Percentiles rank a stretch among this genome's conserved stretches.
phyloP scores from a whole-genome alignment of 1,140 invertebrate genomes.

The Cotesia typhae region DNA sequence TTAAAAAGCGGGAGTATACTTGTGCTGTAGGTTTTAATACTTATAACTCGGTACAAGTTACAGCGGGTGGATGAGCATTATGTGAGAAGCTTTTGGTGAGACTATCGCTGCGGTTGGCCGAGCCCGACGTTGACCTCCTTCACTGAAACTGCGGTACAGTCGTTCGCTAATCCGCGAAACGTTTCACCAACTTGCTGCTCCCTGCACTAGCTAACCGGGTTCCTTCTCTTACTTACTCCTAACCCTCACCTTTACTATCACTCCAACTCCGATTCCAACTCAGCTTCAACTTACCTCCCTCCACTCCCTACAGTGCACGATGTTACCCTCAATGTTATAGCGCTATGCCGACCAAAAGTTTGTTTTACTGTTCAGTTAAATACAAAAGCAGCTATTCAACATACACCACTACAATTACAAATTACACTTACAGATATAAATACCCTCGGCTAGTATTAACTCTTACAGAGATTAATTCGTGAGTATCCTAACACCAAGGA shows the following conservation, averaged over 20 bases:
- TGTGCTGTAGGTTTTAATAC: not conserved
- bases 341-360: slow-evolving; percentile 36
- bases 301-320: no score
- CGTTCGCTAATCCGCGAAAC: slow-evolving; percentile 44
- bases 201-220: not conserved
- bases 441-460: slow-evolving; percentile 36
- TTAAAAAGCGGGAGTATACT: not conserved
- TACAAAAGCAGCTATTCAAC: slow-evolving; percentile 36
- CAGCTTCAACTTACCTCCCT: no score
- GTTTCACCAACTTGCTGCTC: slow-evolving; percentile 39
- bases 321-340: not conserved
- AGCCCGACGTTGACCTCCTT: slow-evolving; percentile 27
- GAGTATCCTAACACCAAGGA: slow-evolving; percentile 27
- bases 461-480: slow-evolving; percentile 42
- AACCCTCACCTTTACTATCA: not conserved
- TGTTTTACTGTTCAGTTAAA: slow-evolving; percentile 35
- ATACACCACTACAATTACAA: no score
- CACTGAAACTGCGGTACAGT: slow-evolving; percentile 33
- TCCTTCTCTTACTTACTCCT: not conserved
- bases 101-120: slow-evolving; percentile 29
- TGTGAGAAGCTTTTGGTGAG: slow-evolving; percentile 30
- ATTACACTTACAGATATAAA: no score
- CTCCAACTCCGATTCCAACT: not conserved
- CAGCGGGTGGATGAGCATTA: slow-evolving; percentile 26
- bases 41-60: slow-evolving; percentile 10